phyloP scores from a whole-genome alignment of 2,797 vertebrate species.

The Sphenopsis melanotis region DNA sequence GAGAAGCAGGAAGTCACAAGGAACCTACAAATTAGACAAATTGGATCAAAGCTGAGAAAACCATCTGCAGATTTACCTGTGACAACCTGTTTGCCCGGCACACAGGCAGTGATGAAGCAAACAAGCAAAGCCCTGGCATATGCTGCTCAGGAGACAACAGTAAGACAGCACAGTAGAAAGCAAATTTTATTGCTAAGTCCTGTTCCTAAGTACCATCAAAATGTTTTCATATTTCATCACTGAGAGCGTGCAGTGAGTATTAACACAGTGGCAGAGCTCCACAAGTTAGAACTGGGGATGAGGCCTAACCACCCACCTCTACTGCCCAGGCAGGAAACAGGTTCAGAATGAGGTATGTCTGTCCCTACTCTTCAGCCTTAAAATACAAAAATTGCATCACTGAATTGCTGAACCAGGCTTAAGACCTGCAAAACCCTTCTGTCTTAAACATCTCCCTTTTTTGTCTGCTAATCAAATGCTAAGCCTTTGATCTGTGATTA shows the following conservation, averaged over 20 bases:
- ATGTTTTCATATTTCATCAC: conserved; percentile 23
- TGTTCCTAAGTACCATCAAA: background rate
- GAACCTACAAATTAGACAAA: conserved; percentile 35
- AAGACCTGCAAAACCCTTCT: background rate
- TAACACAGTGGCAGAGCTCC: background rate
- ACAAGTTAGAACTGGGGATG: background rate
- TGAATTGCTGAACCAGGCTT: background rate
- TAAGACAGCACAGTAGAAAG: conserved; percentile 8
- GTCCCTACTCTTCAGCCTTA: background rate
- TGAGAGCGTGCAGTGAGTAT: background rate
- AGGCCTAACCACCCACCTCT: background rate
- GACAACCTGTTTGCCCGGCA: conserved; percentile 60
- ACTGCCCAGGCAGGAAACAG: background rate
- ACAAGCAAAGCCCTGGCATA: conserved; percentile 56
- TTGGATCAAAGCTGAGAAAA: background rate
- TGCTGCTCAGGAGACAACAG: conserved; percentile 59
- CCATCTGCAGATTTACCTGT: conserved; percentile 50
- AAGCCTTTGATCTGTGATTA: background rate
- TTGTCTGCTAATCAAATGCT: background rate
- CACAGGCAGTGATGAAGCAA: background rate
- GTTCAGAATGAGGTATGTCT: background rate
- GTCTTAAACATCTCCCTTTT: background rate
- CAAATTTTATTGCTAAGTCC: background rate
- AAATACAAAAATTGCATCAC: background rate
- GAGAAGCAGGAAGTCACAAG: conserved; percentile 17